Evolutionary conservation across 2,113 vertebrate species (phyloP).

Genomic region (Beaufortia kweichowensis): DNA sequence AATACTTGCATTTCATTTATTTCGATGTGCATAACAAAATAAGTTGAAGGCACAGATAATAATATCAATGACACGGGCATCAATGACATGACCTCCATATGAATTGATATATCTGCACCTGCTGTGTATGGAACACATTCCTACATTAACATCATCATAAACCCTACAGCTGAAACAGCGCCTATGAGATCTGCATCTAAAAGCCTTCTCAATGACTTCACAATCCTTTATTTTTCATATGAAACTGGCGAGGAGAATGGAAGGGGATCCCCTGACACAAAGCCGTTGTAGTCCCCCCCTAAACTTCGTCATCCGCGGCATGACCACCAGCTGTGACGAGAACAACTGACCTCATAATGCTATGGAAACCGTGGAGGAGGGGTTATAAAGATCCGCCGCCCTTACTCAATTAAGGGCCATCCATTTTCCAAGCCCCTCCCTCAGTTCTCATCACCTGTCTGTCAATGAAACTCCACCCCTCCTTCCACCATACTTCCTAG

Average conservation of each 20-base stretch:
- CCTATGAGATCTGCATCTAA: constrained; percentile 49
- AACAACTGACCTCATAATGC: constrained; percentile 43
- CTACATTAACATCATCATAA: constrained; percentile 14
- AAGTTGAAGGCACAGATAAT: no score
- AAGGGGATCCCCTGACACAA: constrained; percentile 32
- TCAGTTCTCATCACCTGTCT: constrained; percentile 35
- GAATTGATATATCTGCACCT: not conserved
- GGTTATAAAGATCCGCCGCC: constrained; percentile 36
- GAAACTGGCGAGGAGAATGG: constrained; percentile 42
- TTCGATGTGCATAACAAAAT: not conserved
- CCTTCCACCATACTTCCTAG: constrained; percentile 43
- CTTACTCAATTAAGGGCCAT: constrained; percentile 57
- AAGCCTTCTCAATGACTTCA: constrained; percentile 19
- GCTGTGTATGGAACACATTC: constrained; percentile 3
- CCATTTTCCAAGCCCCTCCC: constrained; percentile 58
- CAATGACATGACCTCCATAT: not conserved
- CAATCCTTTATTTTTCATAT: constrained; percentile 46
- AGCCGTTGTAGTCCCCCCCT: constrained; percentile 27
- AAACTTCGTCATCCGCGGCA: constrained; percentile 39
- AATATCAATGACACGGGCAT: no score
- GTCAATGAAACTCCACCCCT: constrained; percentile 43
- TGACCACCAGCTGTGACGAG: constrained; percentile 62
- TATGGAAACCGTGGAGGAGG: constrained; percentile 35
- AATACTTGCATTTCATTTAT: not conserved
- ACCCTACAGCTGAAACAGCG: constrained; percentile 15